Conservation (phyloP, 2,113 vertebrate species). For the Conger conger region DNA sequence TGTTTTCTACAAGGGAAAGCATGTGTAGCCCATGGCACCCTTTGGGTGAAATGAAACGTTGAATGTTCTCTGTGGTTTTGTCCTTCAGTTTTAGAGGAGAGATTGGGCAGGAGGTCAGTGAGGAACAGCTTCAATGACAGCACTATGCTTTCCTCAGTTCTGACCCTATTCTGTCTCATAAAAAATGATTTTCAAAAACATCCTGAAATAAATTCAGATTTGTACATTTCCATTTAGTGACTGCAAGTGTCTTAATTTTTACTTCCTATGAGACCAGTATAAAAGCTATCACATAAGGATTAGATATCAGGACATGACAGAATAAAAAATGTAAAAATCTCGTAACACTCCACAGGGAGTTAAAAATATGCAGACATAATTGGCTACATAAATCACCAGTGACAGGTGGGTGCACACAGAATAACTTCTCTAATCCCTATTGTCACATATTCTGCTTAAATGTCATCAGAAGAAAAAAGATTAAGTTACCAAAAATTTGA, state of each 20-base stretch:
- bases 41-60: neutral
- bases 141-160: neutral
- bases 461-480: neutral
- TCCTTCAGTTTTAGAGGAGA: neutral
- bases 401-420: slow-evolving; percentile 12
- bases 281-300: slow-evolving; percentile 4
- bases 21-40: neutral
- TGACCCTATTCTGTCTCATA: slow-evolving; percentile 9
- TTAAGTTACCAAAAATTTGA: neutral
- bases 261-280: slow-evolving; percentile 3
- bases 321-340: neutral
- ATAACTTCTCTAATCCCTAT: slow-evolving; percentile 17
- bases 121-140: neutral
- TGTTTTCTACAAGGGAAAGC: neutral
- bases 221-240: neutral
- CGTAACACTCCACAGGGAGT: neutral
- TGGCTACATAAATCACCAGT: slow-evolving; percentile 30
- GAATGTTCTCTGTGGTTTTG: neutral
- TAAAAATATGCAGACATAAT: slow-evolving; percentile 25
- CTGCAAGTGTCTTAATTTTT: neutral
- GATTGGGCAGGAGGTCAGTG: neutral
- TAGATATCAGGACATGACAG: neutral
- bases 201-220: slow-evolving; percentile 1
- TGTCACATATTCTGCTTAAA: neutral
- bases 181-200: slow-evolving; percentile 12